Percentiles rank a stretch among this genome's conserved stretches.
Evolutionary conservation across 2,113 vertebrate species (phyloP).

Genomic region (Psophia crepitans): DNA sequence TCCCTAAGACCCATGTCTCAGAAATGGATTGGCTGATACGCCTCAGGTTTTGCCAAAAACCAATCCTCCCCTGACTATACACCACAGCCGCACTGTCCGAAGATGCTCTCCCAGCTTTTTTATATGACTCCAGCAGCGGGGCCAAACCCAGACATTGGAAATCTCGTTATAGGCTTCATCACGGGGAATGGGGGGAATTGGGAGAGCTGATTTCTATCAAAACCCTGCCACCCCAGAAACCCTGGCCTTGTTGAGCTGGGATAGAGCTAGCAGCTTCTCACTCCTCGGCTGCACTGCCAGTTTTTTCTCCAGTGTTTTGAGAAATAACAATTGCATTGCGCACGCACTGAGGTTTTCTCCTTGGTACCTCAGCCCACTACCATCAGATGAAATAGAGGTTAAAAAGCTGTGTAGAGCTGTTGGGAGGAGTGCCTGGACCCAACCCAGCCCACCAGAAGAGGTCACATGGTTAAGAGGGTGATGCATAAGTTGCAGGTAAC

Average conservation of each 20-base stretch:
- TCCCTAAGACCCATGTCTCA: slow-evolving; percentile 47
- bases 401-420: not conserved
- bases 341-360: not conserved
- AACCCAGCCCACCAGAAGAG: not conserved
- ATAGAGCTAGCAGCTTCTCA: not conserved
- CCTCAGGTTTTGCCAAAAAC: slow-evolving; percentile 10
- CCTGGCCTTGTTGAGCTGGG: not conserved
- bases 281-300: not conserved
- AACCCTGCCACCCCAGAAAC: not conserved
- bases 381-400: not conserved
- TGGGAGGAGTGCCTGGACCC: not conserved
- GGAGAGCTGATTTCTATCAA: not conserved
- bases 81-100: not conserved
- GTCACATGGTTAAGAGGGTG: not conserved
- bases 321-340: not conserved
- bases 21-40: slow-evolving; percentile 18
- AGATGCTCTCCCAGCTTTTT: not conserved
- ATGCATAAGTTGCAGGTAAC: not conserved
- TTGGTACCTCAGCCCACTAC: not conserved
- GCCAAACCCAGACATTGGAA: not conserved
- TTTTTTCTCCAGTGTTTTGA: not conserved
- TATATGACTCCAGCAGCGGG: not conserved
- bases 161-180: not conserved
- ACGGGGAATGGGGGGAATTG: not conserved
- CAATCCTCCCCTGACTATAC: not conserved